Base-by-base conservation (phyloP, 1,140 invertebrate genomes). In the Panonychus citri region DNA sequence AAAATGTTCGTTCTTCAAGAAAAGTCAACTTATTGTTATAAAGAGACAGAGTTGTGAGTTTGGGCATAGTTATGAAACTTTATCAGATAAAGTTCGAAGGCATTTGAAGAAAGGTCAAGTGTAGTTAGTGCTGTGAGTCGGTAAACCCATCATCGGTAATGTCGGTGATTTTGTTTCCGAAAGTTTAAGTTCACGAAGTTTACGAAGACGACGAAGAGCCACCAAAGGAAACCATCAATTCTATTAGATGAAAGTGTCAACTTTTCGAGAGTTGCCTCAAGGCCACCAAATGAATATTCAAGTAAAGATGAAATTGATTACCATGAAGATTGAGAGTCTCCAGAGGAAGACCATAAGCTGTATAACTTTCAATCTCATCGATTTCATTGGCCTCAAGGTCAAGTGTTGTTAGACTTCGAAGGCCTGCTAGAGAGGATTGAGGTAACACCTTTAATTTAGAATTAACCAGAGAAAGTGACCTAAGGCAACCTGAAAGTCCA, bases 381-480 rank as follows among this genome's bases (percentile, higher is more conserved):
- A 90, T 85, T 62, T 81, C 74, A 67, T 90, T 90, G 53, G 78
- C 78, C 65, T 86, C 84, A n/a, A 91, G 75, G 66, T 89, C 82
- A 27, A 91, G 70, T 0, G 78, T 76, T 19, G 77, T 77, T 17
- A 90, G 68, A 62, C 78, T 78, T 19, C 75, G 72, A 59, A 90
- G 71, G 8, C 78, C 76, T 4, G 78, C 76, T 25, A 90, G 73
- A 0, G 85, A 79, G 63, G 81, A 81, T 63, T 84, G 81, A 1
- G 86, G 86, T 51, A 91, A 78, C 60, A 74, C 77, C 53, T 76
- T 75, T 54, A 91, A 72, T 68, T 82, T 81, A 52, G 83, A 80
- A 42, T 83, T 83, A 37, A 84, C 76, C 57, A 90, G 73, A 59
- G 81, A 81, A 56, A 90, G 71, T 10, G 80, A 81, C 69, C 87